These are phyloP conservation scores for Ophion costatus DNA, from an alignment of 2,888 invertebrate species.

Conservation along the genomic window DNA sequence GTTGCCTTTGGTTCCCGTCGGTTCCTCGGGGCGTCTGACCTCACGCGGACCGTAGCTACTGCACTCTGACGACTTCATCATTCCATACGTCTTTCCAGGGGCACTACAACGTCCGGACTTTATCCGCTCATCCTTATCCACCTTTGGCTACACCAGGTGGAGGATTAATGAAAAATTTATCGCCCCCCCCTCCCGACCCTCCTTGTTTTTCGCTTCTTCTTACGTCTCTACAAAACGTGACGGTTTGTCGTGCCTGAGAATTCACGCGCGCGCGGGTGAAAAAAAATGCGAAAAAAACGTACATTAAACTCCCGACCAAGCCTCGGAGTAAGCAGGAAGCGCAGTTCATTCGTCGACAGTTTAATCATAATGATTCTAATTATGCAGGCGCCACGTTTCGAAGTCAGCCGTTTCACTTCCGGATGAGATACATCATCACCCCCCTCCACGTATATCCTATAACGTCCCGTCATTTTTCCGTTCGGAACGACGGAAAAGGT, in stretches of 20 bases:
- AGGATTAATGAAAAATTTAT: conserved; percentile 57
- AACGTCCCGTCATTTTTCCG: too few species aligned
- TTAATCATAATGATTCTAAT: conserved; percentile 79
- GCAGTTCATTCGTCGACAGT: conserved; percentile 64
- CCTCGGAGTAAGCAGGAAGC: too few species aligned
- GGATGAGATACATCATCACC: neutral
- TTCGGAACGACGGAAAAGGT: too few species aligned
- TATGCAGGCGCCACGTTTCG: conserved; percentile 53
- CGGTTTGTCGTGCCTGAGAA: neutral
- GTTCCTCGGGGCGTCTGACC: conserved; percentile 47
- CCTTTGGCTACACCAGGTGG: conserved; percentile 60
- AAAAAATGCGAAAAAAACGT: conserved; percentile 32
- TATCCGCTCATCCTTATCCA: conserved; percentile 57
- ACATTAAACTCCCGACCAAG: too few species aligned
- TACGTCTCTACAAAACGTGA: neutral
- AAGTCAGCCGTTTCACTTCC: neutral
- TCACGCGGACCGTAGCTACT: conserved; percentile 45
- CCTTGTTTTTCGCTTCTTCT: neutral
- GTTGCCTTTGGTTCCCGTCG: conserved; percentile 14
- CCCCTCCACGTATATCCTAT: too few species aligned
- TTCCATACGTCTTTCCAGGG: conserved; percentile 15
- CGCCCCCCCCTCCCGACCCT: conserved; percentile 21
- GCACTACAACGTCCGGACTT: conserved; percentile 24
- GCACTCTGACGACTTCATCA: neutral
- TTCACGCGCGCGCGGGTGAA: neutral